A percentile compares a stretch with the other conserved stretches of the same genome.
phyloP scores from a whole-genome alignment of 2,888 invertebrate species.

The Lasioglossum malachurum region DNA sequence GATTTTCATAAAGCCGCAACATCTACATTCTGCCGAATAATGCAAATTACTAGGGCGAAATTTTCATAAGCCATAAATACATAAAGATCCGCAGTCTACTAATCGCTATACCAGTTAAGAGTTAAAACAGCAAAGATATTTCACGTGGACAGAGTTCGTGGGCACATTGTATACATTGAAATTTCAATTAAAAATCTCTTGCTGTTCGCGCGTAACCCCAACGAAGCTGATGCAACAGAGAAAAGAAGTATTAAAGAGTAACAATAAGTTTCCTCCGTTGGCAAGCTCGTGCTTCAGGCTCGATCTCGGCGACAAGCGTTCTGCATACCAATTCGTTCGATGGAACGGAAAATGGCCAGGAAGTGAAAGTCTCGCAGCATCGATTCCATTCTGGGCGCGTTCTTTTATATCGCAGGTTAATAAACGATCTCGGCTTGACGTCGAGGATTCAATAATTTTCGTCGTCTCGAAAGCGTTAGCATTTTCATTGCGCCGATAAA shows the following conservation, averaged over 20 bases:
- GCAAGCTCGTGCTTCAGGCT: background rate
- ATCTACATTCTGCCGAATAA: no score
- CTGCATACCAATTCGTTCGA: constrained; percentile 35
- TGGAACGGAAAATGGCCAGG: constrained; percentile 1
- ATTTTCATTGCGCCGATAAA: constrained; percentile 24
- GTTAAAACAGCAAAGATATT: no score
- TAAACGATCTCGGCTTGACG: background rate
- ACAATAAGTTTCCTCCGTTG: background rate
- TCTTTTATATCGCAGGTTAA: constrained; percentile 2
- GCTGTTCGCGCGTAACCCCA: background rate
- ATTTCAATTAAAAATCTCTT: background rate
- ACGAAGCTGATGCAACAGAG: background rate
- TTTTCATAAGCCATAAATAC: no score
- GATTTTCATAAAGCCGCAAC: no score
- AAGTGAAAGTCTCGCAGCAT: background rate
- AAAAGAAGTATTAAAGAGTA: background rate
- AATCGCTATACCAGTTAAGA: no score
- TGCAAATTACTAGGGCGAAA: no score
- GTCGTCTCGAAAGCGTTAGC: background rate
- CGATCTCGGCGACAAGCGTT: background rate
- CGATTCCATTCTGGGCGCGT: constrained; percentile 1
- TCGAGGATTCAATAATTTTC: constrained; percentile 20
- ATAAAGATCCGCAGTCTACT: no score
- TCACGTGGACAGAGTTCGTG: no score
- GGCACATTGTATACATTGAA: no score